Percentiles rank a stretch among this genome's conserved stretches.
phyloP scores from a whole-genome alignment of 1,140 invertebrate genomes.

The Drosophila albomicans region DNA sequence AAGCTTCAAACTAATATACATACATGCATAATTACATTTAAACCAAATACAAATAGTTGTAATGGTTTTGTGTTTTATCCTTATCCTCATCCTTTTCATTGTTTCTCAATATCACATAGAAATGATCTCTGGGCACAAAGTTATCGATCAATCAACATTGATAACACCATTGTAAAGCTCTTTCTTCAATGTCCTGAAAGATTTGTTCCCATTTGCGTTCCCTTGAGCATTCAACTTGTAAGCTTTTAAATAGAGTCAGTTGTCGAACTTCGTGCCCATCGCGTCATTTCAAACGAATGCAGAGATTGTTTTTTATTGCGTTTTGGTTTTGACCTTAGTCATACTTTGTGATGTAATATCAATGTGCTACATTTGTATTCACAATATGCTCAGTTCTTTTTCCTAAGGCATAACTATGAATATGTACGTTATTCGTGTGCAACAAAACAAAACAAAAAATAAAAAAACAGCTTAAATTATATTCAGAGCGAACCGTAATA shows the following conservation, averaged over 20 bases:
- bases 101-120: neutral
- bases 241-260: too few species aligned
- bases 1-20: constrained; percentile 65
- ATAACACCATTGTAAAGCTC: neutral
- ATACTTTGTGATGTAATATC: constrained; percentile 40
- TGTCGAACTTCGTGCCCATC: constrained; percentile 22
- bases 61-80: constrained; percentile 27
- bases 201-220: neutral
- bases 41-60: constrained; percentile 60
- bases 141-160: neutral
- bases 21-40: constrained; percentile 49
- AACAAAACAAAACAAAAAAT: neutral
- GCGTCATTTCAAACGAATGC: constrained; percentile 23
- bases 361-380: constrained; percentile 32
- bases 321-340: constrained; percentile 35
- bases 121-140: constrained; percentile 39
- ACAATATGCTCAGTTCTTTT: constrained; percentile 35
- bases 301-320: constrained; percentile 27
- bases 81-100: constrained; percentile 14
- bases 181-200: neutral
- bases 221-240: too few species aligned
- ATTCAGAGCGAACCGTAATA: constrained; percentile 3
- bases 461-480: constrained; percentile 12
- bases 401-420: constrained; percentile 25
- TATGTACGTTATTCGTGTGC: constrained; percentile 35